Percentiles rank a stretch among this genome's conserved stretches.
phyloP scores from a whole-genome alignment of 2,888 invertebrate genomes.

The Magallana nippona region DNA sequence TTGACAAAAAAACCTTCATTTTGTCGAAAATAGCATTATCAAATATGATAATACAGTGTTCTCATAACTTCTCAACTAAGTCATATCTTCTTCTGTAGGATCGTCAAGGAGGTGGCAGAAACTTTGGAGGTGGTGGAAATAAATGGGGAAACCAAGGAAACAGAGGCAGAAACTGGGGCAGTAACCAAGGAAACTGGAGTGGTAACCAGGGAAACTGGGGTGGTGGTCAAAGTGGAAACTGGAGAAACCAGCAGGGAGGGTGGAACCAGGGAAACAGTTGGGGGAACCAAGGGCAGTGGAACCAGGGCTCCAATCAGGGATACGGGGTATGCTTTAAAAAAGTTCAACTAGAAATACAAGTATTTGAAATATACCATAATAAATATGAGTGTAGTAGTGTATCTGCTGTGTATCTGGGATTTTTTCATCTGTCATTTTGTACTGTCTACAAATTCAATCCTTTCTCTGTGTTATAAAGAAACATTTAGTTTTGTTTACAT shows the following conservation, averaged over 20 bases:
- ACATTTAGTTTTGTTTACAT: too few species aligned
- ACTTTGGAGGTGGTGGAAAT: slow-evolving; percentile 41
- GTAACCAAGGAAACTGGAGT: slow-evolving; percentile 56
- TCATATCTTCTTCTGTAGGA: slow-evolving; percentile 41
- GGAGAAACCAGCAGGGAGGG: slow-evolving; percentile 63
- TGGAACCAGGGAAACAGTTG: slow-evolving; percentile 56
- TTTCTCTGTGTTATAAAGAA: too few species aligned
- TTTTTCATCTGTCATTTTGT: too few species aligned
- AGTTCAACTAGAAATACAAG: too few species aligned
- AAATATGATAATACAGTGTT: too few species aligned
- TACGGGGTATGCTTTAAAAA: slow-evolving; percentile 41
- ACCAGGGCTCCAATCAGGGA: slow-evolving; percentile 39
- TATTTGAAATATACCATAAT: too few species aligned
- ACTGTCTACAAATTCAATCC: too few species aligned
- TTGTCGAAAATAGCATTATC: too few species aligned
- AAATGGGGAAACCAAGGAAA: slow-evolving; percentile 43
- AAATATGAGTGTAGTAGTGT: too few species aligned
- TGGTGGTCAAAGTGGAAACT: slow-evolving; percentile 47
- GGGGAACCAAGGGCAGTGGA: slow-evolving; percentile 48
- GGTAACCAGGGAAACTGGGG: slow-evolving; percentile 63
- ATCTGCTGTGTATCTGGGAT: too few species aligned
- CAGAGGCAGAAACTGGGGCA: slow-evolving; percentile 54
- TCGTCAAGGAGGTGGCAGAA: slow-evolving; percentile 50
- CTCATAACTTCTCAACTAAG: slow-evolving; percentile 15
- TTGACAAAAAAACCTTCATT: too few species aligned